Evolutionary conservation across 2,797 vertebrate species (phyloP).

Genomic region (Decapterus maruadsi): DNA sequence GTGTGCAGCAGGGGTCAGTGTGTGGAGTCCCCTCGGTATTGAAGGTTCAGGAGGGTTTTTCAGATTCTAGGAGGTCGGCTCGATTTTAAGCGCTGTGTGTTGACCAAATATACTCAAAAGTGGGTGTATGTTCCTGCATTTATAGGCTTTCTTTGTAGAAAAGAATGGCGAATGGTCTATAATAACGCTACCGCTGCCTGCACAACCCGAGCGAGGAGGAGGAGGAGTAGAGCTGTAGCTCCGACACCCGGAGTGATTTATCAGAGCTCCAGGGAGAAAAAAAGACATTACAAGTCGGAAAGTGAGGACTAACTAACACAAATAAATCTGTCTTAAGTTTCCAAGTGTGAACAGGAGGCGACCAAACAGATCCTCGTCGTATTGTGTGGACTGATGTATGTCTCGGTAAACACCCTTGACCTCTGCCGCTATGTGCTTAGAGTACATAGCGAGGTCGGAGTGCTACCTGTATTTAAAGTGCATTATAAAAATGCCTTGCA

Average conservation of each 20-base stretch:
- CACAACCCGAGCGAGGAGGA: not conserved
- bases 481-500: constrained; percentile 64
- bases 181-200: not conserved
- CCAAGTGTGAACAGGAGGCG: constrained; percentile 56
- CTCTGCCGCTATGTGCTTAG: constrained; percentile 45
- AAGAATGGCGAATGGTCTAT: not conserved
- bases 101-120: not conserved
- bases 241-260: constrained; percentile 58
- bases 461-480: constrained; percentile 51
- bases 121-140: constrained; percentile 16
- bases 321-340: constrained; percentile 72
- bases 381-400: constrained; percentile 55
- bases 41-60: not conserved
- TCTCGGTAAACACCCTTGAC: constrained; percentile 62
- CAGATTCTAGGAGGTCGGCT: constrained; percentile 6
- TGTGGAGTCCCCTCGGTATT: constrained; percentile 9
- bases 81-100: not conserved
- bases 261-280: constrained; percentile 43
- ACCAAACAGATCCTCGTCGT: constrained; percentile 54
- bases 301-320: constrained; percentile 50
- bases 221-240: not conserved
- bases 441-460: constrained; percentile 25
- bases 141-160: not conserved
- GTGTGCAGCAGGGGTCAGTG: constrained; percentile 22
- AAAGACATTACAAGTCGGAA: constrained; percentile 51